Evolutionary conservation across 2,888 invertebrate genomes (phyloP).

Genomic region (Cepaea hortensis): DNA sequence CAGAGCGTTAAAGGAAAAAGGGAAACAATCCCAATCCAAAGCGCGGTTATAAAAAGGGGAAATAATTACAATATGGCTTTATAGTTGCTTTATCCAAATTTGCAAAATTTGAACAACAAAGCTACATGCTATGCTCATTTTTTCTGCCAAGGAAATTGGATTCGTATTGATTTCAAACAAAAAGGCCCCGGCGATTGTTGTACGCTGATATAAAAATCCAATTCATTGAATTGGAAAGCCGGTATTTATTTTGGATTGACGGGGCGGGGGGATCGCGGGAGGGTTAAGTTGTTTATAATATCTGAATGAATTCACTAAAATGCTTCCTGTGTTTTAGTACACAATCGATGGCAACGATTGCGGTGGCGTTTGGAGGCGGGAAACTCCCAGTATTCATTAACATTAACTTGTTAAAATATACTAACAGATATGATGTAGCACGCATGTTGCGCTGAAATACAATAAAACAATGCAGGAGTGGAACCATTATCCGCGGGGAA

Average conservation of each 20-base stretch:
- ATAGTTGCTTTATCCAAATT: not conserved
- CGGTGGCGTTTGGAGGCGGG: not conserved
- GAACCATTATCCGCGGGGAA: not conserved
- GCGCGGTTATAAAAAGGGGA: no score
- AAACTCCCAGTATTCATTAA: not conserved
- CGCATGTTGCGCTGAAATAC: not conserved
- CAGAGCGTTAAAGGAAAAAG: no score
- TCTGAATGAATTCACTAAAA: not conserved
- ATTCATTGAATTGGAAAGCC: conserved; percentile 15
- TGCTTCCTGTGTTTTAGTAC: conserved; percentile 17
- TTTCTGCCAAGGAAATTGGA: conserved; percentile 13
- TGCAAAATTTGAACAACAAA: conserved; percentile 11
- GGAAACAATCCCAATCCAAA: no score
- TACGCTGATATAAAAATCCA: conserved; percentile 1
- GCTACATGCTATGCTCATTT: conserved; percentile 8
- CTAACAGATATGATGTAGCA: conserved; percentile 3
- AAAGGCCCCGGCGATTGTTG: not conserved
- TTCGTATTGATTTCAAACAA: conserved; percentile 3
- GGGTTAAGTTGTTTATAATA: conserved; percentile 5
- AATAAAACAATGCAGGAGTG: not conserved
- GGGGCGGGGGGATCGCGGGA: not conserved
- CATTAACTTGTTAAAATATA: conserved; percentile 5
- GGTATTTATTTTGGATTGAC: not conserved
- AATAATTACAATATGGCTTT: not conserved
- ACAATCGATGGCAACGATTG: not conserved